A percentile compares a stretch with the other conserved stretches of the same genome.
Conservation (phyloP, 2,113 vertebrate species). For the Macrotis lagotis region DNA sequence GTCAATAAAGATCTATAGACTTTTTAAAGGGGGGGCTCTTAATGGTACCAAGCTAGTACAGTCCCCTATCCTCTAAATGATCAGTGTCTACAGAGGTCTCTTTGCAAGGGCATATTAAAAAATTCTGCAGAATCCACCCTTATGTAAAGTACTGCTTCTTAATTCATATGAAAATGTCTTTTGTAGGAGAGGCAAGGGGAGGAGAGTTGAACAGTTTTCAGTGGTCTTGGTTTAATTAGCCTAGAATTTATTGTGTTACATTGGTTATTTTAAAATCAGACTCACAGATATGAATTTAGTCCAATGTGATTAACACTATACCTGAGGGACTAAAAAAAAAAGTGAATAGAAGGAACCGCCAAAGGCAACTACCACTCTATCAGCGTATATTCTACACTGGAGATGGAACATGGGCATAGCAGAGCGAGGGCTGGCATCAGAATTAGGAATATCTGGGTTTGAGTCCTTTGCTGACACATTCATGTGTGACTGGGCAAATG, state of each 20-base stretch:
- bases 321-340: background rate
- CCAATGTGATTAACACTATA: background rate
- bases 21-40: background rate
- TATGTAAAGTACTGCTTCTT: background rate
- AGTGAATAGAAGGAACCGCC: background rate
- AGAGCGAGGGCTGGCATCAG: background rate
- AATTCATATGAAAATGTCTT: constrained; percentile 16
- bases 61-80: background rate
- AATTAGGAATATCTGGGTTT: background rate
- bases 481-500: background rate
- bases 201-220: background rate
- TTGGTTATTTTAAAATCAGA: background rate
- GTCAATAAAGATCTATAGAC: background rate
- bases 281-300: background rate
- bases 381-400: background rate
- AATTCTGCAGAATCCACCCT: background rate
- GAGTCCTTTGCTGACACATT: background rate
- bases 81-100: background rate
- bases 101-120: background rate
- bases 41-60: background rate
- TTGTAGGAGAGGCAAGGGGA: background rate
- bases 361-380: background rate
- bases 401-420: background rate
- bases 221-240: background rate
- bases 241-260: background rate